Base-by-base conservation (phyloP, 2,888 invertebrate species). In the Lamellibrachia columna region DNA sequence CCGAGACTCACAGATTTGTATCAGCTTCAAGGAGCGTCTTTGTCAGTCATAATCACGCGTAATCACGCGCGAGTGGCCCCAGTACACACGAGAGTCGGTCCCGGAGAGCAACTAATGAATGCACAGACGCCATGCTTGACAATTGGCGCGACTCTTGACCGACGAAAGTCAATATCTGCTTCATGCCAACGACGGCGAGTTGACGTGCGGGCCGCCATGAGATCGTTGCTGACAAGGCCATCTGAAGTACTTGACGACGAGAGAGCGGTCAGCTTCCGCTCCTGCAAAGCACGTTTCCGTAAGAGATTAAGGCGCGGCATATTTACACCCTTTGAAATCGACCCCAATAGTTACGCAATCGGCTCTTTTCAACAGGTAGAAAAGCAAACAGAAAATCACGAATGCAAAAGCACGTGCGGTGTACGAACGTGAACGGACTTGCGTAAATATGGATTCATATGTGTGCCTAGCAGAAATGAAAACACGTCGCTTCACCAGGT, bases 81-180 rank as follows among this genome's bases (percentile, higher is more conserved):
- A 22, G 75, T 75, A 75, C 75, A 75, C 22, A 75, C 75, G 75
- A 75, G 75, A 75, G 75, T 75, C 15, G 75, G 6, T n/a, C 11
- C 15, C 22, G 75, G 4, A 15, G 75, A 22, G 75, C 22, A 22
- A 22, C n/a, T 75, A 75, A 75, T 75, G 75, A 75, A 75, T 15
- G 4, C 75, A 22, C 75, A 75, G 22, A 6, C 75, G 75, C 75
- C 75, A 75, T 75, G 60, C 60, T 60, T 22, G 75, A 22, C 75
- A 75, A 75, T 75, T 6, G 75, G 22, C n/a, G 22, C 75, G 75
- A 75, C 75, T 75, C 75, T 75, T 75, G 75, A 75, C 75, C 75
- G 75, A 75, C 22, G 75, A 75, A 75, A 75, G 75, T 75, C 75
- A n/a, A 75, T 75, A 75, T 75, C n/a, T 75, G 22, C 75, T 75